Conservation (phyloP, 2,797 vertebrate genomes). For the Sebastes paucispinis region DNA sequence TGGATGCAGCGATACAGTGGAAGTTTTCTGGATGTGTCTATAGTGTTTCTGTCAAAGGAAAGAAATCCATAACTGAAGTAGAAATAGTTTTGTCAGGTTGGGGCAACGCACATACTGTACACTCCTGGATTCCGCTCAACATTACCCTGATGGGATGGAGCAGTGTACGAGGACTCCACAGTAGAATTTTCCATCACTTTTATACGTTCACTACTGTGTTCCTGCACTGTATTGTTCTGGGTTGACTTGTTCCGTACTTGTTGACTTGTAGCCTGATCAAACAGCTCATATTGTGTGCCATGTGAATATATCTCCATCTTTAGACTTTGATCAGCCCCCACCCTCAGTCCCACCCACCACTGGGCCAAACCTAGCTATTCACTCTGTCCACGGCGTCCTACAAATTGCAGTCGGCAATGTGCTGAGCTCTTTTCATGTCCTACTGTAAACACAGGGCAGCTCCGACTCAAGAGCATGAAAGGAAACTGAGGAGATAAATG, state of each 20-base stretch:
- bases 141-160: neutral
- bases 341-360: conserved; percentile 2
- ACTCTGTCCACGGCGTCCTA: conserved; percentile 54
- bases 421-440: conserved; percentile 60
- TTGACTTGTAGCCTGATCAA: conserved; percentile 63
- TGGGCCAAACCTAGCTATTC: conserved; percentile 35
- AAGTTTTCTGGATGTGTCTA: neutral
- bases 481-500: neutral
- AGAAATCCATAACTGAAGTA: neutral
- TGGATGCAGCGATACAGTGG: neutral
- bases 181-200: conserved; percentile 37
- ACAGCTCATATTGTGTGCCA: conserved; percentile 39
- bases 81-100: neutral
- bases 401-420: conserved; percentile 6
- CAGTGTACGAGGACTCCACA: neutral
- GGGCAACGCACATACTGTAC: neutral
- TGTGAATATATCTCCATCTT: conserved; percentile 50
- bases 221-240: neutral
- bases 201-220: neutral
- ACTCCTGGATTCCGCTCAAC: neutral
- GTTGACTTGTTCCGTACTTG: neutral
- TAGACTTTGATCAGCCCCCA: conserved; percentile 39
- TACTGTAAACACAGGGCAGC: conserved; percentile 46
- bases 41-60: conserved; percentile 17
- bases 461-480: conserved; percentile 29